phyloP scores from a whole-genome alignment of 2,888 invertebrate genomes.

The Petrolisthes cinctipes region DNA sequence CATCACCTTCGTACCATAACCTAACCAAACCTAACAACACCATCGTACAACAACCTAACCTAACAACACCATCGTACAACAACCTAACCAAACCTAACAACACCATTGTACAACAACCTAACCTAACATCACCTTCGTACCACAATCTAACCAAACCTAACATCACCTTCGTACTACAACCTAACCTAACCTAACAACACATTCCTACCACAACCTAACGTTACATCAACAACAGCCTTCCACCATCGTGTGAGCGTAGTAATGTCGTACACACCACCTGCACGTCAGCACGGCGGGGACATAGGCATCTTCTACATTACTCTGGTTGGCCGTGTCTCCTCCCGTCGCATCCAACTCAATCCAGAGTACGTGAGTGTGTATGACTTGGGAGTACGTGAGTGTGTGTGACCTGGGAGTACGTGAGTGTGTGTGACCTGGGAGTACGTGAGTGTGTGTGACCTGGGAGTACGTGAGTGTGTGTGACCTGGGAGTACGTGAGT shows the following conservation, averaged over 20 bases:
- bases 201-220: neutral
- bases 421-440: no score
- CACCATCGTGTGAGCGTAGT: slow-evolving; percentile 83
- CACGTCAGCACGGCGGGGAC: slow-evolving; percentile 75
- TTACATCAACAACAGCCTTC: slow-evolving; percentile 72
- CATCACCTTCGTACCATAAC: neutral
- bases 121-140: neutral
- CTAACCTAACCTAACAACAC: neutral
- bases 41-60: neutral
- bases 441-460: no score
- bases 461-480: neutral
- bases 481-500: neutral
- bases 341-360: slow-evolving; percentile 65
- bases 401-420: neutral
- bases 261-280: slow-evolving; percentile 81
- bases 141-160: neutral
- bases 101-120: neutral
- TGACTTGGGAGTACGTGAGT: neutral
- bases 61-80: neutral
- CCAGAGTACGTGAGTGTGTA: slow-evolving; percentile 61
- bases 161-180: neutral
- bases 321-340: slow-evolving; percentile 64
- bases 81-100: neutral
- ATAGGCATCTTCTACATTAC: slow-evolving; percentile 62
- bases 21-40: neutral